Evolutionary conservation across 2,888 invertebrate genomes (phyloP).

Genomic region (Aleiodes leptofemur): DNA sequence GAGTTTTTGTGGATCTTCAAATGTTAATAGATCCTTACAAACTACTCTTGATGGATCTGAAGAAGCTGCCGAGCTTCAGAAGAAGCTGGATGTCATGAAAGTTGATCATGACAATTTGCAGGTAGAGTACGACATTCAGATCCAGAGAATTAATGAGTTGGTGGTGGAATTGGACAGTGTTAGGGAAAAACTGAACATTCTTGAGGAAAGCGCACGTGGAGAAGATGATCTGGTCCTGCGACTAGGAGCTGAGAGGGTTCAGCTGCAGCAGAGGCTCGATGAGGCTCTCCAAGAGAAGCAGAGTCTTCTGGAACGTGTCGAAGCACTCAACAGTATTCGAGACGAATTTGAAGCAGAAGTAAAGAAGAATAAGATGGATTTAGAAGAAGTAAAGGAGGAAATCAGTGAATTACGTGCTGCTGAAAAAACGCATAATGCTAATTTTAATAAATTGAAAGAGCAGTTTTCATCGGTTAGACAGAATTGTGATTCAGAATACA

Average conservation of each 20-base stretch:
- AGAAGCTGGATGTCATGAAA: constrained; percentile 42
- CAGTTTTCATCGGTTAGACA: constrained; percentile 40
- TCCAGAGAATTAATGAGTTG: constrained; percentile 47
- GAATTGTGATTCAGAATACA: constrained; percentile 30
- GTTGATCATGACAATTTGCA: constrained; percentile 49
- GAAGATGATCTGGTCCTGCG: constrained; percentile 32
- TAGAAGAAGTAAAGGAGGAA: constrained; percentile 18
- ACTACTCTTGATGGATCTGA: constrained; percentile 50
- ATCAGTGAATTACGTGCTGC: constrained; percentile 24
- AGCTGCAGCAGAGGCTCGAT: background rate
- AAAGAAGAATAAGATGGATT: constrained; percentile 18
- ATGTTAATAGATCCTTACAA: constrained; percentile 55
- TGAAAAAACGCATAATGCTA: background rate
- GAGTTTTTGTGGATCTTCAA: constrained; percentile 44
- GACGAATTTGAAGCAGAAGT: constrained; percentile 23
- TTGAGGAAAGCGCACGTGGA: constrained; percentile 39
- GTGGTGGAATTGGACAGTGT: constrained; percentile 43
- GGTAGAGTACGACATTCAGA: constrained; percentile 46
- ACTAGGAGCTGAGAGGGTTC: constrained; percentile 37
- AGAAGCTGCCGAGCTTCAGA: constrained; percentile 35
- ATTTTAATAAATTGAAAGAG: background rate
- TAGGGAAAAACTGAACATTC: constrained; percentile 45
- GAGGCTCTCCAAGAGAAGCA: background rate
- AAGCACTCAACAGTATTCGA: background rate
- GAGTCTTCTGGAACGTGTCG: constrained; percentile 16